Percentiles rank a stretch among this genome's conserved stretches.
Evolutionary conservation across 2,888 invertebrate genomes (phyloP).

Genomic region (Drosophila pseudotalamancana): DNA sequence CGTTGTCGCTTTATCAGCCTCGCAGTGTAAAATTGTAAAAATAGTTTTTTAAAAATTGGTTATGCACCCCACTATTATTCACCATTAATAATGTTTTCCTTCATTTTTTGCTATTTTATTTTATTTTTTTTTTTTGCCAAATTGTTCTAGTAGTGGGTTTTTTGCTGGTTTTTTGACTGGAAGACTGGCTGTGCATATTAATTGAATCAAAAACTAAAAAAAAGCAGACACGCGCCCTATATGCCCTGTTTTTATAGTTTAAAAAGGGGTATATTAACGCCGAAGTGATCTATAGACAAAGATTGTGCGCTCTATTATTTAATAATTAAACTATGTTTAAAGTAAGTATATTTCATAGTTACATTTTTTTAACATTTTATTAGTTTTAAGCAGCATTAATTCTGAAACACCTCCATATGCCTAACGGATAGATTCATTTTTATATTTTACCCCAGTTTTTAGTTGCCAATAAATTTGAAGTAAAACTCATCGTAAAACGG

Average conservation of each 20-base stretch:
- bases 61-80: constrained; percentile 22
- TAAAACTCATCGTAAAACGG: too few species aligned
- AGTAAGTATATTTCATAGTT: too few species aligned
- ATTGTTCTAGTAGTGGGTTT: constrained; percentile 33
- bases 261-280: not conserved
- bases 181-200: constrained; percentile 46
- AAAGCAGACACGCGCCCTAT: constrained; percentile 30
- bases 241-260: constrained; percentile 3
- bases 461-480: too few species aligned
- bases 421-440: too few species aligned
- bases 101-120: constrained; percentile 7
- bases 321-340: too few species aligned
- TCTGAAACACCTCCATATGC: too few species aligned
- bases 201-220: constrained; percentile 33
- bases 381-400: too few species aligned
- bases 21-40: constrained; percentile 21
- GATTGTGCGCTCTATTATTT: too few species aligned
- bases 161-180: constrained; percentile 30
- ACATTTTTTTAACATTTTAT: too few species aligned
- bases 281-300: not conserved
- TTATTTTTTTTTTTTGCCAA: not conserved
- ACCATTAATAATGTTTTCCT: constrained; percentile 27
- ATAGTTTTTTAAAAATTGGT: constrained; percentile 33
- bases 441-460: too few species aligned
- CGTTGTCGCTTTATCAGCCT: constrained; percentile 1